Percentiles rank a stretch among this genome's conserved stretches.
Conservation (phyloP, 1,140 invertebrate genomes). For the Sogatella furcifera region DNA sequence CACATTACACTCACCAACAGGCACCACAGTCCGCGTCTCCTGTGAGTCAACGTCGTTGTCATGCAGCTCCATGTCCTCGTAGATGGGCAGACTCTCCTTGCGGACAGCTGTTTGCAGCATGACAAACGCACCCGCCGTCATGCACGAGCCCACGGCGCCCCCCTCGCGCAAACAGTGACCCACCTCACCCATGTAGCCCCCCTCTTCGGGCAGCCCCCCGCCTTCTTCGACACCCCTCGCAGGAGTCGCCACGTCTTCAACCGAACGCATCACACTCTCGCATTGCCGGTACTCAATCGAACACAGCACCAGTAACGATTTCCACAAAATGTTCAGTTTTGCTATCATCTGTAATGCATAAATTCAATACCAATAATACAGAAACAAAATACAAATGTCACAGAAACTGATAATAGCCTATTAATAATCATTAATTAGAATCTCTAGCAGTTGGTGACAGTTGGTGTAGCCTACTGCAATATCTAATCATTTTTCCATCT, state of each 20-base stretch:
- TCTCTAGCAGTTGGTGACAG: no score
- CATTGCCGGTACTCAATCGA: not conserved
- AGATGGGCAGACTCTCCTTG: not conserved
- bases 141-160: not conserved
- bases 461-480: no score
- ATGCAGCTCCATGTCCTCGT: not conserved
- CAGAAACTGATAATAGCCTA: no score
- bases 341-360: no score
- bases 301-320: not conserved
- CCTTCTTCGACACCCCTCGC: not conserved
- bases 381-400: no score
- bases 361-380: no score
- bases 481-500: no score
- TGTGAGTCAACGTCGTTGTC: not conserved
- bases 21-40: not conserved
- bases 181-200: not conserved
- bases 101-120: not conserved
- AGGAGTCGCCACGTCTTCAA: no score
- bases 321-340: not conserved
- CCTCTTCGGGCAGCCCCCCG: not conserved
- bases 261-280: not conserved
- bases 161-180: not conserved
- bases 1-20: not conserved
- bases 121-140: not conserved
- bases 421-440: no score